These are phyloP conservation scores for Dione juno DNA, from an alignment of 2,888 invertebrate genomes.

Conservation along the genomic window DNA sequence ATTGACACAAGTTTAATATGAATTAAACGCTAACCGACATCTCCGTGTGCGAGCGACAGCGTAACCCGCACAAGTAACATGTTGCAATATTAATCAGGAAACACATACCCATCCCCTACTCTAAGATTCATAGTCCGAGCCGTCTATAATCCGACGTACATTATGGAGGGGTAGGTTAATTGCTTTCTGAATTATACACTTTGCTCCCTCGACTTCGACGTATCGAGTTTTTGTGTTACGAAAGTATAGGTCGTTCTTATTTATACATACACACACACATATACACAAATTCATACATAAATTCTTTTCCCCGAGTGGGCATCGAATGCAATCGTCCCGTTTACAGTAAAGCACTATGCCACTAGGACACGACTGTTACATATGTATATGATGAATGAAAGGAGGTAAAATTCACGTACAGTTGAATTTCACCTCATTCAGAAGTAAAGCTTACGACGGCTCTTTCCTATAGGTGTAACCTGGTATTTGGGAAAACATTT, in stretches of 20 bases:
- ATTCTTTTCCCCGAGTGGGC: no score
- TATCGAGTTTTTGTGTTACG: slow-evolving; percentile 12
- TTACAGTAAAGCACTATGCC: no score
- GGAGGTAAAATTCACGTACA: no score
- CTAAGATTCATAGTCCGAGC: slow-evolving; percentile 15
- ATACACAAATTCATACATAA: no score
- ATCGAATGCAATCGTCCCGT: no score
- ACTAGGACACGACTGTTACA: no score
- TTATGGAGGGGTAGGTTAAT: slow-evolving; percentile 19
- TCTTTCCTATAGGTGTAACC: no score
- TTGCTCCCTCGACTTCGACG: not conserved
- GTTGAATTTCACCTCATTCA: no score
- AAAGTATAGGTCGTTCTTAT: not conserved
- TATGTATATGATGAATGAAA: no score
- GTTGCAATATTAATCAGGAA: slow-evolving; percentile 7
- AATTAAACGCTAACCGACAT: not conserved
- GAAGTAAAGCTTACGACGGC: no score
- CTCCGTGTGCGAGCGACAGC: not conserved
- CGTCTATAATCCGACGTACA: slow-evolving; percentile 1
- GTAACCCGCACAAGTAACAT: not conserved
- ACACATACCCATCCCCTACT: slow-evolving; percentile 12
- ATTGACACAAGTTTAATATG: not conserved
- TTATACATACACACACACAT: not conserved
- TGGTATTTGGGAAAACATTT: no score
- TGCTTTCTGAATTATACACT: slow-evolving; percentile 23